Evolutionary conservation across 2,888 invertebrate genomes (phyloP).

Genomic region (Nudaria mundana): DNA sequence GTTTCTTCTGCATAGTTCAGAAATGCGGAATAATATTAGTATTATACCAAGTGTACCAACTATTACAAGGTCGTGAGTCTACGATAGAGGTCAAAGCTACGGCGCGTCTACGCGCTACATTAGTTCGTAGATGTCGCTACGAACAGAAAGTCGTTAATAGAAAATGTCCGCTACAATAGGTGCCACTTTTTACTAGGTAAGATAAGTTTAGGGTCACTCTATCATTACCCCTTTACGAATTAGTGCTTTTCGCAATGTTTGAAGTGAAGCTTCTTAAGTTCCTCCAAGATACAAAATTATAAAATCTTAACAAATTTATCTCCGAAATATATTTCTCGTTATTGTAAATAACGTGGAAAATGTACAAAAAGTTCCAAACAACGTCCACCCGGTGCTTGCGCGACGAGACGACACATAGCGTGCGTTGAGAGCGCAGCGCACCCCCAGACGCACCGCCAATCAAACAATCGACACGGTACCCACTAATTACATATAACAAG

Average conservation of each 20-base stretch:
- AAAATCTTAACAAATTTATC: neutral
- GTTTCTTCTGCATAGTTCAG: neutral
- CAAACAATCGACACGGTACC: conserved; percentile 42
- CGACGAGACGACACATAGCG: conserved; percentile 1
- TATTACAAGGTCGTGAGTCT: conserved; percentile 36
- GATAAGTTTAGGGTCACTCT: conserved; percentile 1
- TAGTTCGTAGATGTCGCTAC: conserved; percentile 51
- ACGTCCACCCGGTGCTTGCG: neutral
- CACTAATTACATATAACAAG: conserved; percentile 63
- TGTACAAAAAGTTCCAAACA: neutral
- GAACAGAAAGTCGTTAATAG: conserved; percentile 49
- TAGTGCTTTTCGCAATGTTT: too few relatives aligned
- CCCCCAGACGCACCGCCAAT: conserved; percentile 30
- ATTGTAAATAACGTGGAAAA: neutral
- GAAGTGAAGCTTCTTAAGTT: neutral
- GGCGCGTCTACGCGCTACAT: conserved; percentile 59
- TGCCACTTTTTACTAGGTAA: conserved; percentile 27
- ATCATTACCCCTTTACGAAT: neutral
- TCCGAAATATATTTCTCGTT: neutral
- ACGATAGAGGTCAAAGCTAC: conserved; percentile 61
- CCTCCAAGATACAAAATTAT: neutral
- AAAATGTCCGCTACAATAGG: conserved; percentile 52
- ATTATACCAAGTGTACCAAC: conserved; percentile 8
- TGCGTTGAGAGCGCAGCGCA: conserved; percentile 11
- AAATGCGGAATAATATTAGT: neutral